phyloP scores from a whole-genome alignment of 2,888 invertebrate species.

The Microctonus hyperodae region DNA sequence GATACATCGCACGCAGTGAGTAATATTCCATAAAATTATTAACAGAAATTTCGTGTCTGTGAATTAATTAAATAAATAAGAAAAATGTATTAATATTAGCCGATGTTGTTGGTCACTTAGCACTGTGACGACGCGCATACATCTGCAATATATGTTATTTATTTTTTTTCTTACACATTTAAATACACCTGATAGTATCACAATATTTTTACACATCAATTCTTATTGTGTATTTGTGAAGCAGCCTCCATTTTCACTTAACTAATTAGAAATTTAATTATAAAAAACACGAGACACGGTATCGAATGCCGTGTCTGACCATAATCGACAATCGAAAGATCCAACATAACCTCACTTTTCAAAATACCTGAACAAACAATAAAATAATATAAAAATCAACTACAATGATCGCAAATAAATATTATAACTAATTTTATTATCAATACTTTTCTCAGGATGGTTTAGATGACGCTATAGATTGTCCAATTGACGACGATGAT shows the following conservation, averaged over 20 bases:
- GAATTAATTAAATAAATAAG: slow-evolving; percentile 5
- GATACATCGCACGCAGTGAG: slow-evolving; percentile 81
- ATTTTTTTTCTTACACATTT: not conserved
- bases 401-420: no score
- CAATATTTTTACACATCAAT: not conserved
- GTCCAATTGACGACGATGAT: slow-evolving; percentile 67
- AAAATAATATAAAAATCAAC: no score
- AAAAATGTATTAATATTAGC: not conserved
- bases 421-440: not conserved
- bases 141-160: slow-evolving; percentile 5
- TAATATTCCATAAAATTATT: slow-evolving; percentile 47
- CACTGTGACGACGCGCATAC: not conserved
- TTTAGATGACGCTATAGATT: slow-evolving; percentile 57
- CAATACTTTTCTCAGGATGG: slow-evolving; percentile 35
- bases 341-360: slow-evolving; percentile 49
- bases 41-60: slow-evolving; percentile 14
- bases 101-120: not conserved
- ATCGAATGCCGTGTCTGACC: not conserved
- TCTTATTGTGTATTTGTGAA: not conserved
- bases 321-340: slow-evolving; percentile 39
- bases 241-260: not conserved
- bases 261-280: not conserved
- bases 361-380: not conserved
- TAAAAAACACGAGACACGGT: not conserved
- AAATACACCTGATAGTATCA: not conserved